Evolutionary conservation across 2,113 vertebrate genomes (phyloP).

Genomic region (Microtus richardsoni): DNA sequence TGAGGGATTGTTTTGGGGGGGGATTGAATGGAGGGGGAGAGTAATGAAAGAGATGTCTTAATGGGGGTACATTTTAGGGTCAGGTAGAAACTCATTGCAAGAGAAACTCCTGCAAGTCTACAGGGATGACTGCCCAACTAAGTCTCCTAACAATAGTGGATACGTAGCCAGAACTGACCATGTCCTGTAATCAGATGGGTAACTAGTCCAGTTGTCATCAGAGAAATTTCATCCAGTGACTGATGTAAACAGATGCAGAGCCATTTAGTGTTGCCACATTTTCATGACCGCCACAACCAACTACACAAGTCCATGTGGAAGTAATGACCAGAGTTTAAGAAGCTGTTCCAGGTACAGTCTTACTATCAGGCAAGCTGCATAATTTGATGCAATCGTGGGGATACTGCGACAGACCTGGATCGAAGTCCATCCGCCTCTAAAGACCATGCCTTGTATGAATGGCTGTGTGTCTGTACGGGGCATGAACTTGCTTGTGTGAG

Average conservation of each 20-base stretch:
- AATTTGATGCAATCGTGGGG: neutral
- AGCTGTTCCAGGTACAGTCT: neutral
- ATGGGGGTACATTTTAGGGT: too few species aligned
- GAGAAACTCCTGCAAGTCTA: neutral
- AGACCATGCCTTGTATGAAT: neutral
- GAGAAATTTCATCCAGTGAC: neutral
- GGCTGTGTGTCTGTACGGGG: neutral
- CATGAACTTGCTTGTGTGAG: too few species aligned
- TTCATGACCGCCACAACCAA: neutral
- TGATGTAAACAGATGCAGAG: neutral
- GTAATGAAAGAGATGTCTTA: too few species aligned
- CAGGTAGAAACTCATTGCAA: too few species aligned
- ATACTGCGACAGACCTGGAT: neutral
- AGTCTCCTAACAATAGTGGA: neutral
- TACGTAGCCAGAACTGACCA: neutral
- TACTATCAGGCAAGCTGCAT: neutral
- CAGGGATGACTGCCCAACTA: neutral
- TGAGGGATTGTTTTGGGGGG: too few species aligned
- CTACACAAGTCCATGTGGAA: too few species aligned
- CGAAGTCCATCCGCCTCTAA: neutral
- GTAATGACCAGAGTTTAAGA: neutral
- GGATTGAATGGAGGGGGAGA: too few species aligned
- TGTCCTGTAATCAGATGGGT: neutral
- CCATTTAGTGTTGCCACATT: too few species aligned
- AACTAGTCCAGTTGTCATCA: neutral